A percentile compares a stretch with the other conserved stretches of the same genome.
Evolutionary conservation across 2,888 invertebrate genomes (phyloP).

Genomic region (Brachyptera risi): DNA sequence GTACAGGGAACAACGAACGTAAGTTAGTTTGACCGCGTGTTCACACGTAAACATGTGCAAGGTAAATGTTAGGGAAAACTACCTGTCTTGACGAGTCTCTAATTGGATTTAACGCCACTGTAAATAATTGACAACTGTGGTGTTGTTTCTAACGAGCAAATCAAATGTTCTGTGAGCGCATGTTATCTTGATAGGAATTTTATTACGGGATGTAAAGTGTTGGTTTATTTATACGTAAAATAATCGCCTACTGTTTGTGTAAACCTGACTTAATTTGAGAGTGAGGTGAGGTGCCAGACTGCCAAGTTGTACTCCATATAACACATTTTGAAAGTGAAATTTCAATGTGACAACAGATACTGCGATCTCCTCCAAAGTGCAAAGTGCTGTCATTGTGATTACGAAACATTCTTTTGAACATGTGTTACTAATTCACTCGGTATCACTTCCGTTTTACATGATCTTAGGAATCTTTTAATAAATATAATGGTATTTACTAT

Average conservation of each 20-base stretch:
- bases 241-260: not conserved
- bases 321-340: conserved; percentile 17
- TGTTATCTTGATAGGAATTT: conserved; percentile 8
- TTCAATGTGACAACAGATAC: conserved; percentile 2
- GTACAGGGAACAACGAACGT: not conserved
- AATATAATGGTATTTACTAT: conserved; percentile 1
- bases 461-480: not conserved
- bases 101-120: conserved; percentile 12
- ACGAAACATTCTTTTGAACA: not conserved
- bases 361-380: conserved; percentile 2
- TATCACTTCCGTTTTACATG: conserved; percentile 8
- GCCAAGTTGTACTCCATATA: too few species aligned
- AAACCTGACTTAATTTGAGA: not conserved
- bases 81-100: not conserved
- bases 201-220: not conserved
- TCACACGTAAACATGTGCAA: not conserved
- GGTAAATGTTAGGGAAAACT: not conserved
- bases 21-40: not conserved
- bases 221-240: not conserved
- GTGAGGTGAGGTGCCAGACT: not conserved
- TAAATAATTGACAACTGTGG: not conserved
- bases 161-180: not conserved
- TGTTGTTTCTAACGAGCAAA: too few species aligned
- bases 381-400: conserved; percentile 13
- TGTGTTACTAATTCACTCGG: conserved; percentile 6